These are phyloP conservation scores for Cryptosula pallasiana DNA, from an alignment of 2,888 invertebrate genomes.

Conservation along the genomic window DNA sequence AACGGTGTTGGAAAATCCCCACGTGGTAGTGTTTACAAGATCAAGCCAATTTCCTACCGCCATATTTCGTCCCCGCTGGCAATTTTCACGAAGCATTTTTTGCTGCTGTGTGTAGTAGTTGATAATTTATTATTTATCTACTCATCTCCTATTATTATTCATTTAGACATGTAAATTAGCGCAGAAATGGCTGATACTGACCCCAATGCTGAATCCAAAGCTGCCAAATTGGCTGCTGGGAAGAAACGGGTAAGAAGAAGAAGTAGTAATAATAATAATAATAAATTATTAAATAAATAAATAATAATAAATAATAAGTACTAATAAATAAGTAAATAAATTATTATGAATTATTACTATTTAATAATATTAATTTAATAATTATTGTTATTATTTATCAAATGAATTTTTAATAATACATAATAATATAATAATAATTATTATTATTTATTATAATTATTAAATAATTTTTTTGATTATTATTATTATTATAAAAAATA, in stretches of 20 bases:
- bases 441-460: too few species aligned
- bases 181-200: not conserved
- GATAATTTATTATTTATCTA: not conserved
- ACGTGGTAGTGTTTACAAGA: constrained; percentile 8
- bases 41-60: constrained; percentile 9
- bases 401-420: too few species aligned
- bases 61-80: constrained; percentile 6
- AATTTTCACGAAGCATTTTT: too few species aligned
- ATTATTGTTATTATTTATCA: not conserved
- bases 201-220: constrained; percentile 1
- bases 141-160: not conserved
- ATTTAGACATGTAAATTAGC: not conserved
- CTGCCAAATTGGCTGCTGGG: not conserved
- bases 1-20: too few species aligned
- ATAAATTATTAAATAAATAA: too few species aligned
- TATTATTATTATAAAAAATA: too few species aligned
- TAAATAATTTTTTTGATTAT: too few species aligned
- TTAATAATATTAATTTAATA: not conserved
- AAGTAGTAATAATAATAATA: not conserved
- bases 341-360: too few species aligned
- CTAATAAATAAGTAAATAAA: too few species aligned
- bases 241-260: not conserved
- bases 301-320: too few species aligned
- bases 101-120: too few species aligned
- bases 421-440: too few species aligned